Base-by-base conservation (phyloP, 2,797 vertebrate species). In the Avahi laniger region DNA sequence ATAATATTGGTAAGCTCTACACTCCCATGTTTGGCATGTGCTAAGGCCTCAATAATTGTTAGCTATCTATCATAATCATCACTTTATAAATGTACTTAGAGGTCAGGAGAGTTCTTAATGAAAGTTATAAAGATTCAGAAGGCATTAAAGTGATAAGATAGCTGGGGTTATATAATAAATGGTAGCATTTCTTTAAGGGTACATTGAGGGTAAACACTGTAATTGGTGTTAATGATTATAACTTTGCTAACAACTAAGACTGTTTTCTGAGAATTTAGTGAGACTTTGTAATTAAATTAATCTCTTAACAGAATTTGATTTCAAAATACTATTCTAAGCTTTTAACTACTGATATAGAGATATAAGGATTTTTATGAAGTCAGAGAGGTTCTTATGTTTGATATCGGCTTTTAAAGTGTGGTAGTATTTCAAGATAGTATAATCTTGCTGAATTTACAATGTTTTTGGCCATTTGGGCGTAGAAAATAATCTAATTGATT, bases 301-400 rank as follows among this genome's bases (percentile, higher is more conserved):
- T 72, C 48, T 93, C 26, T 89, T 48, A 79, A 69, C 48, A 95
- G 35, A 91, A 89, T 96, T 96, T 91, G 67, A 80, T 87, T 93
- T 90, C 14, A 92, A 96, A 92, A 88, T 80, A 89, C 50, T 89
- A 41, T 89, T 97, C 54, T 93, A 89, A 97, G 76, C 67, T 88
- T 93, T 52, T 95, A 41, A 46, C 76, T 95, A 87, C 41, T 95
- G 48, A 70, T 84, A 59, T 2, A 75, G 54, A 93, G 30, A 26
- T 91, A 41, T 41, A 75, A 95, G 54, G 22, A 84, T 85, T 93
- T 96, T 94, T 87, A 41, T 97, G 30, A 85, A 95, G 72, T 95
- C 80, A 90, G 65, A 85, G 43, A 80, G 52, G 24, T 87, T 95
- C 38, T 61, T 97, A 89, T 83, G 54, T 95, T 95, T 97, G 41